These are phyloP conservation scores for Drosophila quinaria DNA, from an alignment of 2,888 invertebrate species.

Conservation along the genomic window DNA sequence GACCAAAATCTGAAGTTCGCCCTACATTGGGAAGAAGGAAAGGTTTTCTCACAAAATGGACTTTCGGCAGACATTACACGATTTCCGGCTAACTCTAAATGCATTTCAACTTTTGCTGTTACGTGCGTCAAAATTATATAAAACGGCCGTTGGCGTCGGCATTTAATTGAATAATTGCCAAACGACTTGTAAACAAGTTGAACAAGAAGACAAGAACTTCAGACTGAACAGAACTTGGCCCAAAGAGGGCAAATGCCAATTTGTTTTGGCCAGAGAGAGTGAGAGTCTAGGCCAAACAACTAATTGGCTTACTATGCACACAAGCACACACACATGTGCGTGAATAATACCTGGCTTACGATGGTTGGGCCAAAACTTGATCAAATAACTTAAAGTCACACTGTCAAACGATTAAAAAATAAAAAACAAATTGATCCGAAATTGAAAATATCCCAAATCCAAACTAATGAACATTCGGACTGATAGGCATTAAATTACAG, in stretches of 20 bases:
- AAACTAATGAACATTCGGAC: slow-evolving; percentile 4
- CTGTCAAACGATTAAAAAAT: background rate
- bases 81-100: slow-evolving; percentile 64
- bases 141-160: slow-evolving; percentile 52
- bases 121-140: slow-evolving; percentile 62
- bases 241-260: slow-evolving; percentile 62
- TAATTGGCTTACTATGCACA: slow-evolving; percentile 19
- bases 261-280: slow-evolving; percentile 50
- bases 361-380: slow-evolving; percentile 12
- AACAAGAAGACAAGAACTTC: slow-evolving; percentile 24
- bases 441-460: background rate
- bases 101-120: slow-evolving; percentile 54
- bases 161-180: slow-evolving; percentile 78
- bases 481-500: background rate
- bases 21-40: background rate
- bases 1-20: background rate
- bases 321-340: slow-evolving; percentile 1
- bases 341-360: slow-evolving; percentile 7
- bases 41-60: background rate
- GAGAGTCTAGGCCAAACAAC: slow-evolving; percentile 21
- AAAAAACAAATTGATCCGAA: background rate
- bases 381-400: slow-evolving; percentile 44
- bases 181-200: slow-evolving; percentile 75
- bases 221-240: slow-evolving; percentile 41
- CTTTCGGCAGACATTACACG: slow-evolving; percentile 47